Base-by-base conservation (phyloP, 2,888 invertebrate genomes). In the Zygothrica quintamaculata region DNA sequence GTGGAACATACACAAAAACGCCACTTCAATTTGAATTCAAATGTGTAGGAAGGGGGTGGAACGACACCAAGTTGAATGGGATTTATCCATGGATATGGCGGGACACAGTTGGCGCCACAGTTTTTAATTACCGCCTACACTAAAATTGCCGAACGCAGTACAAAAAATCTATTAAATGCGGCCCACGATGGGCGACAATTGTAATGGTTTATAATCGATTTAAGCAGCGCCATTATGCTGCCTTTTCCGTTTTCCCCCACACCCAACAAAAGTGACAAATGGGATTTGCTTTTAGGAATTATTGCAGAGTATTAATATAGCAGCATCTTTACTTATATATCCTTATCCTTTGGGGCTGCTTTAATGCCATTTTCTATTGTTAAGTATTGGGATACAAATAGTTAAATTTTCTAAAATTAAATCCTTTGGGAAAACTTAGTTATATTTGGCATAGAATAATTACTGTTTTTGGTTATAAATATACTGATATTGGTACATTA, bases 391-490 rank as follows among this genome's bases (percentile, higher is more conserved):
- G 2, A 5, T 3, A 22, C 18, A 22, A 22, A 22, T 3, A 22
- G 2, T 22, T 22, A 18, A 18, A n/a, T 46, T 31, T 39, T 13
- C 9, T 9, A 13, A 22, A 22, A 22, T 22, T 5, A 0, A 15
- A n/a, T 16, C 25, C 9, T 33, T 46, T 39, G 2, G 4, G 15
- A 22, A 22, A 22, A 22, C 5, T 33, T n/a, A 11, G 15, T 40
- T 33, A 22, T 5, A 22, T 22, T 22, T 22, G 18, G 18, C 5
- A 22, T 22, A 22, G 18, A 98, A 97, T 91, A 92, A 98, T 79
- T 96, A 96, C 0, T 95, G 95, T 85, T 99, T n/a, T 98, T 92
- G 95, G 29, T 2, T 3, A 29, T 29, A 1, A n/a, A 29, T 29
- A 9, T 7, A 29, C n/a, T 29, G 29, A 29, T 29, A 29, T 29